Evolutionary conservation across 2,113 vertebrate species (phyloP).

Genomic region (Uria aalge): DNA sequence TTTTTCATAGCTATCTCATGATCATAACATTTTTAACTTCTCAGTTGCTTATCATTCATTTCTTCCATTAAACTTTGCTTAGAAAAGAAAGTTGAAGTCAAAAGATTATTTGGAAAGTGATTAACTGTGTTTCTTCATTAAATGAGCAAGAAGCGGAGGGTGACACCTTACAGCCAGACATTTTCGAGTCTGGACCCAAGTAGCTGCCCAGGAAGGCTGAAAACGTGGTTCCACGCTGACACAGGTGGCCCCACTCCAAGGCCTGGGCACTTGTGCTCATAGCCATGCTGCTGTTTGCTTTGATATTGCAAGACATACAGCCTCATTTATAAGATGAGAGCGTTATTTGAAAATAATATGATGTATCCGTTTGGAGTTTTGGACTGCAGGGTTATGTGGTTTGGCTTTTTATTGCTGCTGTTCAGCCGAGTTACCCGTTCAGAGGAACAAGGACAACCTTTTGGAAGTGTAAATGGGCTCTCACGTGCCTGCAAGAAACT

Average conservation of each 20-base stretch:
- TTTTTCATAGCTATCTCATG: not conserved
- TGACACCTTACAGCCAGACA: not conserved
- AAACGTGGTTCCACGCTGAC: not conserved
- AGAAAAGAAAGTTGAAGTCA: slow-evolving; percentile 5
- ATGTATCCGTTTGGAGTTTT: not conserved
- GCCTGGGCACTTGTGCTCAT: not conserved
- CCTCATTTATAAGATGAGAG: not conserved
- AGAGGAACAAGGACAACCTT: not conserved
- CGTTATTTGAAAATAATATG: not conserved
- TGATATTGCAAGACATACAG: not conserved
- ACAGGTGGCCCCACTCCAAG: not conserved
- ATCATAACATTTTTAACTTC: not conserved
- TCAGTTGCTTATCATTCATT: not conserved
- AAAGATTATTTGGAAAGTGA: slow-evolving; percentile 5
- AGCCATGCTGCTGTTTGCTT: not conserved
- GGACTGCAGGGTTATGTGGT: not conserved
- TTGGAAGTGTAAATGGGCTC: not conserved
- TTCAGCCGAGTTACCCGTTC: not conserved
- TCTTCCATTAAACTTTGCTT: not conserved
- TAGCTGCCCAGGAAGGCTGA: slow-evolving; percentile 36
- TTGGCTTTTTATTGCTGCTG: not conserved
- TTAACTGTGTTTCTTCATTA: slow-evolving; percentile 13
- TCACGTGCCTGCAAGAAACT: not conserved
- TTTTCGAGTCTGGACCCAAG: not conserved
- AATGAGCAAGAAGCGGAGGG: slow-evolving; percentile 11